Conservation (phyloP, 2,888 invertebrate species). For the Aelia acuminata region DNA sequence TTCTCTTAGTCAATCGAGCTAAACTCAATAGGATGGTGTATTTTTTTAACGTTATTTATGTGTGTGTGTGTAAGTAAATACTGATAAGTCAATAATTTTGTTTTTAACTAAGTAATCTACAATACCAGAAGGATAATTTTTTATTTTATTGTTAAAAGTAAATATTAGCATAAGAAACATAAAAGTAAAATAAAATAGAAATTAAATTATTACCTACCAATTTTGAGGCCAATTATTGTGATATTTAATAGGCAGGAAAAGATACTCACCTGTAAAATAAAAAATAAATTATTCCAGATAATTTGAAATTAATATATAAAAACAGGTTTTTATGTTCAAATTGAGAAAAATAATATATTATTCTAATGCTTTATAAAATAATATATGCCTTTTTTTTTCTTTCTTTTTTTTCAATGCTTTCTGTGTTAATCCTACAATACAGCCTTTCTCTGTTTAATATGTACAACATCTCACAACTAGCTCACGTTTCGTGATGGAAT, state of each 20-base stretch:
- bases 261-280: conserved; percentile 52
- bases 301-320: no score
- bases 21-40: no score
- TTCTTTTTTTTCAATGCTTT: no score
- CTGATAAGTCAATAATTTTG: no score
- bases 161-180: no score
- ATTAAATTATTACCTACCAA: not conserved
- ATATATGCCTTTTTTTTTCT: not conserved
- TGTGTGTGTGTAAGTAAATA: no score
- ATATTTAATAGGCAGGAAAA: not conserved
- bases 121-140: no score
- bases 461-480: not conserved
- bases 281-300: not conserved
- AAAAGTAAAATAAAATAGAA: not conserved
- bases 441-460: not conserved
- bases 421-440: not conserved
- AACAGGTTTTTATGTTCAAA: no score
- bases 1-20: not conserved
- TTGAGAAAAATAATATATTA: not conserved
- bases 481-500: not conserved
- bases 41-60: no score
- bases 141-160: no score
- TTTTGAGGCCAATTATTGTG: not conserved
- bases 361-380: not conserved
- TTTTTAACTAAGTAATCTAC: no score